Conservation (phyloP, 2,797 vertebrate species). For the Pseudomugil gertrudae region DNA sequence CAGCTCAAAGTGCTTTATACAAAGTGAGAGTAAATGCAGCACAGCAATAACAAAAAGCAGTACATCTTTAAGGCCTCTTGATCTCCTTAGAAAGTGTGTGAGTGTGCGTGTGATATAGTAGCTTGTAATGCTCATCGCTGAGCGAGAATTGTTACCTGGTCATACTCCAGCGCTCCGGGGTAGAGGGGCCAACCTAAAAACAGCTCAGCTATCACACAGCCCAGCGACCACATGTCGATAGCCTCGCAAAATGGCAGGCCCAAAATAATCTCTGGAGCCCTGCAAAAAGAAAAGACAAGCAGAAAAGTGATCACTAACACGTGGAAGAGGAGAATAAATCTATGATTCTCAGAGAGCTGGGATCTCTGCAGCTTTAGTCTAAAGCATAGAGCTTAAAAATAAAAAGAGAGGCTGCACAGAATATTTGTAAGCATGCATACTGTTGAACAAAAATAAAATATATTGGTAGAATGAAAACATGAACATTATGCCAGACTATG, state of each 20-base stretch:
- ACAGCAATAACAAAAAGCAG: constrained; percentile 42
- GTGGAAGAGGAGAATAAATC: constrained; percentile 85
- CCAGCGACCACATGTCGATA: constrained; percentile 98
- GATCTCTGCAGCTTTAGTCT: background rate
- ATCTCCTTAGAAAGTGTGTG: background rate
- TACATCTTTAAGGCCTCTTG: background rate
- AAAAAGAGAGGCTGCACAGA: background rate
- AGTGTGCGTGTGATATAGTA: background rate
- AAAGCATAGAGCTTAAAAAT: background rate
- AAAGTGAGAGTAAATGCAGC: constrained; percentile 4
- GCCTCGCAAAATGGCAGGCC: constrained; percentile 93
- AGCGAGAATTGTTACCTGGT: constrained; percentile 87
- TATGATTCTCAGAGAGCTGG: constrained; percentile 8
- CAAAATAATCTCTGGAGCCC: constrained; percentile 97
- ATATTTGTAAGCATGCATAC: background rate
- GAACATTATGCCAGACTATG: background rate
- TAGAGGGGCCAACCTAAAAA: constrained; percentile 99
- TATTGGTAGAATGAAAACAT: background rate
- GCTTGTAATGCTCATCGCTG: background rate
- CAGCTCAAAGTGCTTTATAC: too few relatives aligned
- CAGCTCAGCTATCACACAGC: constrained; percentile 97
- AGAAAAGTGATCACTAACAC: constrained; percentile 7
- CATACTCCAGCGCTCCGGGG: constrained; percentile 97
- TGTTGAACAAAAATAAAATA: background rate
- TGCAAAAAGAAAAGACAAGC: constrained; percentile 46